phyloP scores from a whole-genome alignment of 2,888 invertebrate species.

The Gisinianus flammeolus region DNA sequence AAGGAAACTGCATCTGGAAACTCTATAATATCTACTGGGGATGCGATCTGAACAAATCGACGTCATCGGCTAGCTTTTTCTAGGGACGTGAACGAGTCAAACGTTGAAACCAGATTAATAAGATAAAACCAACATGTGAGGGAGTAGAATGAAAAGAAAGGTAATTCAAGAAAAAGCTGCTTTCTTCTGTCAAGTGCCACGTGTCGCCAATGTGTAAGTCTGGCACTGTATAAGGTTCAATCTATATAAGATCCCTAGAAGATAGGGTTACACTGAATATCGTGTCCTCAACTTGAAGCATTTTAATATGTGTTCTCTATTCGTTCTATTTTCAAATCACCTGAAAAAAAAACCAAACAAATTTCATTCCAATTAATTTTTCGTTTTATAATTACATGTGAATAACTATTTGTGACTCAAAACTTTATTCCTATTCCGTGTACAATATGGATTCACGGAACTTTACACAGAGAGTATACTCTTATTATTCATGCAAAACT shows the following conservation, averaged over 20 bases:
- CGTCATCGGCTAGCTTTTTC: conserved; percentile 35
- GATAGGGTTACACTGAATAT: neutral
- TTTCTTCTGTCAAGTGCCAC: no score
- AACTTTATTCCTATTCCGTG: no score
- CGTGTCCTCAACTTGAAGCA: neutral
- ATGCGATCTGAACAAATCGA: conserved; percentile 32
- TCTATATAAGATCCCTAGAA: no score
- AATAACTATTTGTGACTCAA: neutral
- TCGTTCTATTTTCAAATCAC: neutral
- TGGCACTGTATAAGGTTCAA: no score
- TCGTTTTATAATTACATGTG: neutral
- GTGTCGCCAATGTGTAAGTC: no score
- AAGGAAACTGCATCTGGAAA: conserved; percentile 54
- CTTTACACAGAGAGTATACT: no score
- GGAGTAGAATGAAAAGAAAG: no score
- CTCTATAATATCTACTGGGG: conserved; percentile 31
- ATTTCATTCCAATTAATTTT: neutral
- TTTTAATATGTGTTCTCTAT: neutral
- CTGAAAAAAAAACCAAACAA: neutral
- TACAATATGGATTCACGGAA: no score
- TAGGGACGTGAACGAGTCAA: neutral
- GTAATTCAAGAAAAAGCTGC: no score
- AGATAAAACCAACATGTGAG: neutral
- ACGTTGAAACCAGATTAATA: neutral
- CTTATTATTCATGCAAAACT: no score